A percentile compares a stretch with the other conserved stretches of the same genome.
Evolutionary conservation across 2,113 vertebrate genomes (phyloP).

Genomic region (Stigmatopora argus): DNA sequence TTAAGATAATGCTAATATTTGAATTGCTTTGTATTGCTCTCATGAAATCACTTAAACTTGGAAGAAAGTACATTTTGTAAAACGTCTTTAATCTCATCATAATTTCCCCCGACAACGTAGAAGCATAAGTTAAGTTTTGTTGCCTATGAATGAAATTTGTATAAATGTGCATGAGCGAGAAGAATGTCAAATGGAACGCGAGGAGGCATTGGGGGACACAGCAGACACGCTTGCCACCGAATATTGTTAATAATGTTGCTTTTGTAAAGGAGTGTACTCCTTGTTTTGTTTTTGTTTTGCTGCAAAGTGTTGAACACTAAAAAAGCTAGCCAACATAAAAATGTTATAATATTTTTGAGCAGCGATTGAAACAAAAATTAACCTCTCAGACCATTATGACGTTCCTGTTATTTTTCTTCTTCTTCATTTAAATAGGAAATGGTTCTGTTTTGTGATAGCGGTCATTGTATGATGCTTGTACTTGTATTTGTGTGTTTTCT

Average conservation of each 20-base stretch:
- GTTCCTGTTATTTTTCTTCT: constrained; percentile 58
- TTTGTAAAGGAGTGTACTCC: constrained; percentile 63
- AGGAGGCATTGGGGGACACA: constrained; percentile 58
- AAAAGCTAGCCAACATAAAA: constrained; percentile 78
- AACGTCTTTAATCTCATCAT: constrained; percentile 54
- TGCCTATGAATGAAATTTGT: constrained; percentile 65
- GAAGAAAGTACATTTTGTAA: constrained; percentile 54
- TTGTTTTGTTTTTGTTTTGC: constrained; percentile 64
- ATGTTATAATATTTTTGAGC: constrained; percentile 74
- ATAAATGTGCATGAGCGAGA: constrained; percentile 61
- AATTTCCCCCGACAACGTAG: constrained; percentile 50
- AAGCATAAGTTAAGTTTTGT: constrained; percentile 56
- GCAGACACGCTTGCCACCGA: constrained; percentile 66
- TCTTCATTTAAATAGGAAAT: constrained; percentile 63
- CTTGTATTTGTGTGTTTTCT: constrained; percentile 76
- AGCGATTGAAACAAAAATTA: constrained; percentile 55
- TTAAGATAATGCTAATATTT: constrained; percentile 66
- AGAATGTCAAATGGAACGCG: constrained; percentile 57
- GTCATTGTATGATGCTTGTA: constrained; percentile 77
- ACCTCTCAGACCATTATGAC: constrained; percentile 66
- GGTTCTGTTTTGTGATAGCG: constrained; percentile 72
- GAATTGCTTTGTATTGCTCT: constrained; percentile 73
- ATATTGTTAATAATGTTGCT: constrained; percentile 74
- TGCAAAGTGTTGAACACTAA: constrained; percentile 83
- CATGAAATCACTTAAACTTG: constrained; percentile 69